Conservation (phyloP, 2,888 invertebrate genomes). For the Prosopocoilus inquinatus region DNA sequence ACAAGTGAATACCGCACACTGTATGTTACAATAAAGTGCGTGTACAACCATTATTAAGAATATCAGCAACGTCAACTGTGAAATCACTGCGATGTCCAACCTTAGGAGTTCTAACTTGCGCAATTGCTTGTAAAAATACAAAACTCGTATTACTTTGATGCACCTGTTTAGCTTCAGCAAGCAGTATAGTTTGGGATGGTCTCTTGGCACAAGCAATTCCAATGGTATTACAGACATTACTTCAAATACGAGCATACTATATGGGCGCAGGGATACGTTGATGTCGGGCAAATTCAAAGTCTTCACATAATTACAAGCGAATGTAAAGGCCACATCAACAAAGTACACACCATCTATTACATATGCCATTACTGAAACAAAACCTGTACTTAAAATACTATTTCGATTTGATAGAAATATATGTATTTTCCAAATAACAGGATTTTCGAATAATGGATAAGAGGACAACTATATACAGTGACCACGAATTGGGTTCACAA, state of each 20-base stretch:
- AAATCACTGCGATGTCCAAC: not conserved
- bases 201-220: slow-evolving; percentile 4
- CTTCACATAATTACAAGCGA: slow-evolving; percentile 8
- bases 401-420: too few relatives aligned
- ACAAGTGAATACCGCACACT: not conserved
- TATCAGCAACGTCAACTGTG: not conserved
- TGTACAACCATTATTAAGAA: not conserved
- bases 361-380: slow-evolving; percentile 14
- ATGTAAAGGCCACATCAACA: slow-evolving; percentile 10
- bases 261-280: slow-evolving; percentile 1
- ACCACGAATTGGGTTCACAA: too few relatives aligned
- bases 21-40: not conserved
- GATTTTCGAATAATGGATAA: too few relatives aligned
- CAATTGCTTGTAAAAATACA: not conserved
- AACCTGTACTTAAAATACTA: not conserved
- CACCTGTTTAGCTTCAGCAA: not conserved
- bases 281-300: slow-evolving; percentile 5
- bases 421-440: too few relatives aligned
- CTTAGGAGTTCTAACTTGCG: not conserved
- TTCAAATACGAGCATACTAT: slow-evolving; percentile 9
- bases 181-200: not conserved
- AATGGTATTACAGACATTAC: slow-evolving; percentile 14
- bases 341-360: slow-evolving; percentile 12
- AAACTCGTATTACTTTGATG: not conserved
- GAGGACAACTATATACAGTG: too few relatives aligned